These are phyloP conservation scores for Oscarella lobularis DNA, from an alignment of 37 sponge, comb jelly and placozoan species.

Conservation along the genomic window DNA sequence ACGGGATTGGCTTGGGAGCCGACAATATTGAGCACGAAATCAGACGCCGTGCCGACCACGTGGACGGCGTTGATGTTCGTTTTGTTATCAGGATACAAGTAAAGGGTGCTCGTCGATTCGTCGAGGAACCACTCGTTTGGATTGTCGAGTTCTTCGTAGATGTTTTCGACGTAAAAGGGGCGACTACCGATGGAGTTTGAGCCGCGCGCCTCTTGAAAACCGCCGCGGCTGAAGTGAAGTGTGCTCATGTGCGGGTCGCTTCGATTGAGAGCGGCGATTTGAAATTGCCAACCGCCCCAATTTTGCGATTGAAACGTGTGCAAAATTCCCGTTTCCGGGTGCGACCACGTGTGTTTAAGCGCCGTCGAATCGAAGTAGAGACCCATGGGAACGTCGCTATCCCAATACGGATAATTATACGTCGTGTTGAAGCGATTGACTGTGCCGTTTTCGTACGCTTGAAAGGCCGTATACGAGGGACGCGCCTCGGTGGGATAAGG, in stretches of 20 bases:
- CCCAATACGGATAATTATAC: background rate
- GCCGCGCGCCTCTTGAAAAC: conserved; percentile 41
- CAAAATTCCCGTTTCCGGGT: conserved; percentile 25
- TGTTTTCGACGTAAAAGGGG: conserved; percentile 43
- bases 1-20: conserved; percentile 22
- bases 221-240: conserved; percentile 24
- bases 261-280: conserved; percentile 14
- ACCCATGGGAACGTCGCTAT: conserved; percentile 10
- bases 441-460: background rate
- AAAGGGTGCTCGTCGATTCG: conserved; percentile 6
- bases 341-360: conserved; percentile 20
- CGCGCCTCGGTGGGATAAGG: background rate
- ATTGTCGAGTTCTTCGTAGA: conserved; percentile 33
- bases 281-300: conserved; percentile 41
- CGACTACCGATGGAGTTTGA: conserved; percentile 1
- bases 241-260: conserved; percentile 4
- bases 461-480: background rate
- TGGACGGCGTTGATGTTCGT: conserved; percentile 11
- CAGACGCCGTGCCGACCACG: conserved; percentile 13
- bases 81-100: conserved; percentile 26
- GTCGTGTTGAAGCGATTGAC: background rate
- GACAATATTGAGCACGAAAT: background rate
- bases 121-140: conserved; percentile 47
- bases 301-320: conserved; percentile 24
- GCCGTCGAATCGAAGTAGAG: conserved; percentile 13